Conservation (phyloP, 1,140 invertebrate genomes). For the Tyrophagus putrescentiae region DNA sequence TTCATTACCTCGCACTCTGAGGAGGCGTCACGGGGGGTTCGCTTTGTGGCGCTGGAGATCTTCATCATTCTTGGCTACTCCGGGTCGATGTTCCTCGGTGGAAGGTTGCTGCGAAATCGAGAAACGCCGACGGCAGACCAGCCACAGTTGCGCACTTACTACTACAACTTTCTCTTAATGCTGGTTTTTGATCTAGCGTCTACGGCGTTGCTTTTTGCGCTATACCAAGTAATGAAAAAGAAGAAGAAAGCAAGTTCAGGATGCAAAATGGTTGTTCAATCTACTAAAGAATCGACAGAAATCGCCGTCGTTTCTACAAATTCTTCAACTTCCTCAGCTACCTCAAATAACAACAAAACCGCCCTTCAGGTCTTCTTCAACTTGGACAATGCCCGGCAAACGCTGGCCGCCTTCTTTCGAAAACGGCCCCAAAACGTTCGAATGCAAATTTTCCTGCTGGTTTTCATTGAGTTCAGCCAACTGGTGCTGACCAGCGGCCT, state of each 20-base stretch:
- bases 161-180: neutral
- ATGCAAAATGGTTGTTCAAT: neutral
- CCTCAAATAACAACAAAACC: neutral
- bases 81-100: too few relatives aligned
- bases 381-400: neutral
- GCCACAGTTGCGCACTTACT: too few relatives aligned
- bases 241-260: too few relatives aligned
- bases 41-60: constrained; percentile 1
- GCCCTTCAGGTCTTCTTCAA: neutral
- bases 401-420: neutral
- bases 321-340: neutral
- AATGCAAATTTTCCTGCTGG: neutral
- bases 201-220: too few relatives aligned
- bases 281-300: neutral
- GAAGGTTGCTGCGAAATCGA: too few relatives aligned
- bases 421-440: neutral
- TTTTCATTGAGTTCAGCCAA: neutral
- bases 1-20: neutral
- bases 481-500: neutral
- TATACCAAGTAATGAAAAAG: too few relatives aligned
- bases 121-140: too few relatives aligned
- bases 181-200: too few relatives aligned
- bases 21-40: neutral
- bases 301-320: neutral
- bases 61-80: neutral